Conservation (phyloP, 2,113 vertebrate species). For the Pluvianellus socialis region DNA sequence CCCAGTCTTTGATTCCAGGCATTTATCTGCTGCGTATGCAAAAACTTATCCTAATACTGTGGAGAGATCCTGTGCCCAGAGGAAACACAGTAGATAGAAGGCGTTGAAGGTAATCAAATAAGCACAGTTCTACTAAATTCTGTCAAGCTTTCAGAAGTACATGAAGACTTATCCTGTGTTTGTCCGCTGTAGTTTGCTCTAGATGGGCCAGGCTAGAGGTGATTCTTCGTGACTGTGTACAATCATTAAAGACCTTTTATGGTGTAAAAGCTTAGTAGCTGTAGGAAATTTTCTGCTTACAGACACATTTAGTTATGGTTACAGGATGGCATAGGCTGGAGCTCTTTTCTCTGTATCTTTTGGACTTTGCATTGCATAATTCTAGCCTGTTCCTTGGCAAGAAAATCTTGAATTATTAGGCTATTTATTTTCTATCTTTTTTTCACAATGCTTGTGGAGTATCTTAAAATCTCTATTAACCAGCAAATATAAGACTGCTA, state of each 20-base stretch:
- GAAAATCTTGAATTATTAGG: neutral
- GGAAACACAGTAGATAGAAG: neutral
- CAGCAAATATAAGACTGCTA: neutral
- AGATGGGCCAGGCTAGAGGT: neutral
- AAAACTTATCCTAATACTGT: neutral
- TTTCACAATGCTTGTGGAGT: neutral
- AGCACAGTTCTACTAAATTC: neutral
- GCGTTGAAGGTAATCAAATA: neutral
- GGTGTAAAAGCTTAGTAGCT: neutral
- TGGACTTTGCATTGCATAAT: rapidly evolving
- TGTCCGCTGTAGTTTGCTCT: neutral
- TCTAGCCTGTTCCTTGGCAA: neutral
- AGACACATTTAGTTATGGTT: neutral
- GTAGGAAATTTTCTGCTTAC: neutral
- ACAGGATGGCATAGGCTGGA: neutral
- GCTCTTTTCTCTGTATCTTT: neutral
- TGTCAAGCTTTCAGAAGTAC: neutral
- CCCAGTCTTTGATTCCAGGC: neutral
- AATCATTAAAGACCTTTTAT: neutral
- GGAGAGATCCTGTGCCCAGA: neutral
- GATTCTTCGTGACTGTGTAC: neutral
- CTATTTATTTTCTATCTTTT: neutral
- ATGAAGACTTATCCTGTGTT: neutral
- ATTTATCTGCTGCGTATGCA: neutral
- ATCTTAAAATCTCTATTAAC: neutral